Conservation (phyloP, 2,797 vertebrate species). For the Menidia menidia region DNA sequence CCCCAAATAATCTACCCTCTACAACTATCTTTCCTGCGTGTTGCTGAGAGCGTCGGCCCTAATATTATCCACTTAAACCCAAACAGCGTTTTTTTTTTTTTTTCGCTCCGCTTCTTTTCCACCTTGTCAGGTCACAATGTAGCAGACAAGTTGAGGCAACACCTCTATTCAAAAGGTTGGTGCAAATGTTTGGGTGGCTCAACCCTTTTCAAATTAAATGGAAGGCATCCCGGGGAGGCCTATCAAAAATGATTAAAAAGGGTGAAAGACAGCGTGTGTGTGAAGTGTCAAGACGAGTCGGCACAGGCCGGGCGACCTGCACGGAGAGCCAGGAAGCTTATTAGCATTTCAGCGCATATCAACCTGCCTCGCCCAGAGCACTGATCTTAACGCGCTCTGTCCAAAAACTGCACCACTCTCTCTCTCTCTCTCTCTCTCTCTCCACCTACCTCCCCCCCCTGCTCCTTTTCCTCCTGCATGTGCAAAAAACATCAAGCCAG, state of each 20-base stretch:
- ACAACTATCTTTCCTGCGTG: conserved; percentile 16
- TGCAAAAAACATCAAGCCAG: conserved; percentile 68
- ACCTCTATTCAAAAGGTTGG: conserved; percentile 71
- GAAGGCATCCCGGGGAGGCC: conserved; percentile 80
- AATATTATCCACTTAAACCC: conserved; percentile 56
- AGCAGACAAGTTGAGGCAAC: conserved; percentile 71
- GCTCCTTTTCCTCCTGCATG: conserved; percentile 52
- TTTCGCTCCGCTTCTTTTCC: conserved; percentile 44
- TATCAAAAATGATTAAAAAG: conserved; percentile 85
- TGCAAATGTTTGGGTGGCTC: conserved; percentile 83
- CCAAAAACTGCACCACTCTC: conserved; percentile 68
- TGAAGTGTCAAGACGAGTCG: conserved; percentile 81
- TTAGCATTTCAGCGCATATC: conserved; percentile 83
- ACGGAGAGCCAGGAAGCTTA: conserved; percentile 77
- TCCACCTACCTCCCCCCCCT: conserved; percentile 1
- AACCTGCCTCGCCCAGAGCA: conserved; percentile 80
- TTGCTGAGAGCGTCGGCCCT: conserved; percentile 20
- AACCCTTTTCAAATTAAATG: conserved; percentile 82
- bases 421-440: conserved; percentile 22
- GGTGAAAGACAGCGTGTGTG: conserved; percentile 77
- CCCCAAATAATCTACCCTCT: conserved; percentile 23
- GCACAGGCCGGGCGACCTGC: conserved; percentile 74
- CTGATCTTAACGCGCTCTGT: conserved; percentile 76
- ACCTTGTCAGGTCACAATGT: conserved; percentile 69
- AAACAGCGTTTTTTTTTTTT: conserved; percentile 47